Conservation (phyloP, 2,113 vertebrate genomes). For the Vulpes lagopus region DNA sequence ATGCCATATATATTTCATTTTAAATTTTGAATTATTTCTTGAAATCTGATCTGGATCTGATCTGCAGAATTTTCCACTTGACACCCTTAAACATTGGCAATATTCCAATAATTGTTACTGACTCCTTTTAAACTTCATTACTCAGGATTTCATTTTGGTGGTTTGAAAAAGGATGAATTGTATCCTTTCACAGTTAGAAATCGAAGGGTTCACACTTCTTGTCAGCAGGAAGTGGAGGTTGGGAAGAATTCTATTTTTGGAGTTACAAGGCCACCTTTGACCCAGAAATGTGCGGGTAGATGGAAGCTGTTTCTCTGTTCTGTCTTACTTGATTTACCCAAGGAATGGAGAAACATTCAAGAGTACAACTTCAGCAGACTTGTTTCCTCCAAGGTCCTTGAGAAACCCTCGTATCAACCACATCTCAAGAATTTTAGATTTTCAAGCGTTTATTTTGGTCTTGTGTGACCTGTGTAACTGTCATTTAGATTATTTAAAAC, state of each 20-base stretch:
- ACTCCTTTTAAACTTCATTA: conserved; percentile 51
- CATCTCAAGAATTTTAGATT: conserved; percentile 34
- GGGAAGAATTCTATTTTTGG: conserved; percentile 78
- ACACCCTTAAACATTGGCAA: background rate
- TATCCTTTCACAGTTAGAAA: conserved; percentile 77
- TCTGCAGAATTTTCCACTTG: conserved; percentile 43
- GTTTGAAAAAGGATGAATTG: conserved; percentile 63
- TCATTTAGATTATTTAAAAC: conserved; percentile 38
- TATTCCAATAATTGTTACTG: conserved; percentile 61
- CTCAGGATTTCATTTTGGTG: conserved; percentile 63
- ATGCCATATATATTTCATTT: conserved; percentile 16
- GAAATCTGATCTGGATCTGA: conserved; percentile 43
- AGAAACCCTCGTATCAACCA: background rate
- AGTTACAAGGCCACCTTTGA: conserved; percentile 81
- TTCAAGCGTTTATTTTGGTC: conserved; percentile 37
- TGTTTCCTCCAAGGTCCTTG: background rate
- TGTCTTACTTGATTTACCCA: conserved; percentile 71
- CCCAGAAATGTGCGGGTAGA: conserved; percentile 64
- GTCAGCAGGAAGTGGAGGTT: conserved; percentile 78
- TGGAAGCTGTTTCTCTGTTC: conserved; percentile 68
- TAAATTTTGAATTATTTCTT: conserved; percentile 44
- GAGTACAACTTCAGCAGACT: conserved; percentile 1
- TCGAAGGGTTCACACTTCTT: conserved; percentile 69
- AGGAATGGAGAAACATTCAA: background rate
- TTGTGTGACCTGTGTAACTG: conserved; percentile 12